Base-by-base conservation (phyloP, 2,888 invertebrate species). In the Oligia latruncula region DNA sequence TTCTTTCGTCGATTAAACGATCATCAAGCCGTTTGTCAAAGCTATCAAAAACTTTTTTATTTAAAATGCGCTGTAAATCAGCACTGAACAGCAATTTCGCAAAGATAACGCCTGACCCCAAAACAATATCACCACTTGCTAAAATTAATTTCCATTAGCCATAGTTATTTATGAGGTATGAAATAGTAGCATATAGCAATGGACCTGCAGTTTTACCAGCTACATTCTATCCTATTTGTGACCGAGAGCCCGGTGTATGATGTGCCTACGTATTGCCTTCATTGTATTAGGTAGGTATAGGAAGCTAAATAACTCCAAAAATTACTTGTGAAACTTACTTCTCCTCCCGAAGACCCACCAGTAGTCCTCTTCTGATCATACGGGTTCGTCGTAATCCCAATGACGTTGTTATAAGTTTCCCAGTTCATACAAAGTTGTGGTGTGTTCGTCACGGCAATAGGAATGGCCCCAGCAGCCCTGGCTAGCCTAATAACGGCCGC, bases 301-400 rank as follows among this genome's bases (percentile, higher is more conserved):
- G 8, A 55, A 23, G 8, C n/a, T 52, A 71, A 55, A 71, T 2
- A 46, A n/a, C 43, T 67, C 49, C 29, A 71, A 75, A 43, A 43
- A 8, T 70, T 6, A n/a, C 2, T 29, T 15, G 40, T 23, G 23
- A 23, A 43, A 83, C 92, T 90, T 93, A 98, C 98, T 97, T 98
- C 98, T 77, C 98, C 98, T 82, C 99, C 99, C 55, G 99, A 99
- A 29, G 99, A 99, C 11, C 99, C 99, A 0, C 99, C 99, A 8
- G 98, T 97, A 0, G 98, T 99, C 86, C 98, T 97, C 52, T 97
- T 97, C 76, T 98, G 97, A 92, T 99, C 98, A 92, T 99, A 99
- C 0, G 99, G 99, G 95, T 99, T 99, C 91, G 97, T 98, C 0
- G 99, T 98, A 67, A 98, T 97, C 0, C 99, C 99, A 62, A 98